Conservation (phyloP, 1,140 invertebrate species). For the Drosophila kanapiae region DNA sequence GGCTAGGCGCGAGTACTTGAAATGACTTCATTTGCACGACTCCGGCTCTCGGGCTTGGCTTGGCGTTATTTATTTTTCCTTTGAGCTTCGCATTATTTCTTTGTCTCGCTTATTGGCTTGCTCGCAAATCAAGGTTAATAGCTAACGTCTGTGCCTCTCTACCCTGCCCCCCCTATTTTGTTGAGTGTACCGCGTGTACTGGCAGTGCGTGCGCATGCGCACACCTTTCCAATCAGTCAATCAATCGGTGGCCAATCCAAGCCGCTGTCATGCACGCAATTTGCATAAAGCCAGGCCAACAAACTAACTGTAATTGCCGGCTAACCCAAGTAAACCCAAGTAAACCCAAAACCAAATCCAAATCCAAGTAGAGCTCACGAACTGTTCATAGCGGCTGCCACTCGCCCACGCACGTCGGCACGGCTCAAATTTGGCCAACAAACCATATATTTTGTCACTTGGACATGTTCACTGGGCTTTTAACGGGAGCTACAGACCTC, state of each 20-base stretch:
- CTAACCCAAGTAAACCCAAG: background rate
- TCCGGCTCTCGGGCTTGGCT: constrained; percentile 17
- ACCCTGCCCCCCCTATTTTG: background rate
- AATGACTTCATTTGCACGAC: constrained; percentile 79
- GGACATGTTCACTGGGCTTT: constrained; percentile 21
- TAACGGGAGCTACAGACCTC: background rate
- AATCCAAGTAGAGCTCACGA: constrained; percentile 29
- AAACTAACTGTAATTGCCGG: constrained; percentile 45
- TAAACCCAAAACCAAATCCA: background rate
- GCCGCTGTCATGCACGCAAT: constrained; percentile 71
- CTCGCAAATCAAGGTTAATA: constrained; percentile 74
- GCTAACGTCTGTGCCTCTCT: constrained; percentile 15
- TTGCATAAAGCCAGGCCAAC: constrained; percentile 58
- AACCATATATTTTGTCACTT: constrained; percentile 13
- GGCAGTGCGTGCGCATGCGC: constrained; percentile 27
- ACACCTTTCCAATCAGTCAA: constrained; percentile 70
- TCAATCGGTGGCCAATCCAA: constrained; percentile 56
- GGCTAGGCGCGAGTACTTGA: constrained; percentile 46
- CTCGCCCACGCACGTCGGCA: constrained; percentile 24
- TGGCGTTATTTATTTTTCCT: constrained; percentile 26
- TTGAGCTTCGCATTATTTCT: constrained; percentile 10
- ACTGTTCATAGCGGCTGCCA: background rate
- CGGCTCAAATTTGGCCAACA: constrained; percentile 9
- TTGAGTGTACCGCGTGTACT: background rate
- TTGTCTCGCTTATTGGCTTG: constrained; percentile 42